phyloP scores from a whole-genome alignment of 2,113 vertebrate genomes.

The Recurvirostra avosetta region DNA sequence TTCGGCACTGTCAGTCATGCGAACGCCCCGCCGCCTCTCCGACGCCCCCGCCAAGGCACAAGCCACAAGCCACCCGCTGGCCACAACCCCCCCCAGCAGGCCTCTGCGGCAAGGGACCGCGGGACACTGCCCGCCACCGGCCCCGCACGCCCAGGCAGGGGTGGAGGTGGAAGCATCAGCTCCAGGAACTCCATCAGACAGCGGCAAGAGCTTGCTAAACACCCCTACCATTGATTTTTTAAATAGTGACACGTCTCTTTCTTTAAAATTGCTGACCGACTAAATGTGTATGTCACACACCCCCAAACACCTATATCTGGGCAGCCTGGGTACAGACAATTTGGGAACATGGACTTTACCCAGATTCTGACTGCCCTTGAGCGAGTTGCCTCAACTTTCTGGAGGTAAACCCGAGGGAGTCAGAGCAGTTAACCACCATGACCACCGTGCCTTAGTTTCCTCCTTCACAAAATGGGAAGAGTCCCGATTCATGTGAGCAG shows the following conservation, averaged over 20 bases:
- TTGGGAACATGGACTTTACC: background rate
- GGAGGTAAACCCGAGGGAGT: background rate
- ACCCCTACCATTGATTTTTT: no score
- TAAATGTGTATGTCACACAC: fast-evolving
- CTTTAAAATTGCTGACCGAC: background rate
- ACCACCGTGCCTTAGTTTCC: background rate
- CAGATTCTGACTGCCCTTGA: background rate
- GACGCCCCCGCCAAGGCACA: background rate
- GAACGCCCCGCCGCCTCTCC: background rate
- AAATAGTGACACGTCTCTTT: background rate
- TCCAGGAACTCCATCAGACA: fast-evolving
- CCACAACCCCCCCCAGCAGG: no score
- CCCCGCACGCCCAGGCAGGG: fast-evolving
- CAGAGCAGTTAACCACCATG: background rate
- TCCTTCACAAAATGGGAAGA: background rate
- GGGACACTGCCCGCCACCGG: fast-evolving
- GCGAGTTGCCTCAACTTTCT: background rate
- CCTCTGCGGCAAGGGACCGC: fast-evolving
- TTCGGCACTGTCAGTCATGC: background rate
- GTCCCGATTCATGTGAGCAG: background rate
- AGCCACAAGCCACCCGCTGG: background rate
- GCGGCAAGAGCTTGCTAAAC: background rate
- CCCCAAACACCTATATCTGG: background rate
- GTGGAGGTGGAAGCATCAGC: no score
- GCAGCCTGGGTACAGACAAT: background rate